A percentile compares a stretch with the other conserved stretches of the same genome.
These are phyloP conservation scores for Drosophila longiperda DNA, from an alignment of 2,888 invertebrate species.

Conservation along the genomic window DNA sequence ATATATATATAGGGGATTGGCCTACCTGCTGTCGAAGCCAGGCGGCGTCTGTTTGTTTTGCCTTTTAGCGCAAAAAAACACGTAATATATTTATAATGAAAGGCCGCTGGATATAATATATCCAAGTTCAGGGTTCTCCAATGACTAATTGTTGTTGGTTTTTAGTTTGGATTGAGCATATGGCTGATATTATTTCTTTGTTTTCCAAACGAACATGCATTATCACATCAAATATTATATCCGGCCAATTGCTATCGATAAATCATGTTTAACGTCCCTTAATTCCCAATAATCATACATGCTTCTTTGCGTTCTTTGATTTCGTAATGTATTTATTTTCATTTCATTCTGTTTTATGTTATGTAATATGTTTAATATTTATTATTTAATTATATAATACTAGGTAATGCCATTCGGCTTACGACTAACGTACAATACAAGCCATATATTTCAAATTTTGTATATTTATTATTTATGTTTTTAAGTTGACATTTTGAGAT, in stretches of 20 bases:
- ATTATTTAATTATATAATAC: constrained; percentile 68
- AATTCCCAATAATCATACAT: constrained; percentile 1
- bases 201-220: constrained; percentile 38
- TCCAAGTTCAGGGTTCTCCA: constrained; percentile 11
- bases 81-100: constrained; percentile 77
- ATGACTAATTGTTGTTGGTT: constrained; percentile 70
- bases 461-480: constrained; percentile 37
- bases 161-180: constrained; percentile 53
- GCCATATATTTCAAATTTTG: constrained; percentile 53
- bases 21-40: constrained; percentile 53
- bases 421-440: constrained; percentile 64
- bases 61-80: constrained; percentile 66
- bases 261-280: constrained; percentile 45
- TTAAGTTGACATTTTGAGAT: constrained; percentile 62
- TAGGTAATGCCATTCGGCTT: constrained; percentile 70
- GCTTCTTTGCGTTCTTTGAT: constrained; percentile 54
- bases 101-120: constrained; percentile 44
- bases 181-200: constrained; percentile 36
- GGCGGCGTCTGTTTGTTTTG: constrained; percentile 75
- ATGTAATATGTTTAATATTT: constrained; percentile 55
- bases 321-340: constrained; percentile 71
- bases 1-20: constrained; percentile 32
- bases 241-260: constrained; percentile 54
- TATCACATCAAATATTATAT: constrained; percentile 53
- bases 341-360: constrained; percentile 54